phyloP scores from a whole-genome alignment of 2,113 vertebrate genomes.

The Tetrax tetrax region DNA sequence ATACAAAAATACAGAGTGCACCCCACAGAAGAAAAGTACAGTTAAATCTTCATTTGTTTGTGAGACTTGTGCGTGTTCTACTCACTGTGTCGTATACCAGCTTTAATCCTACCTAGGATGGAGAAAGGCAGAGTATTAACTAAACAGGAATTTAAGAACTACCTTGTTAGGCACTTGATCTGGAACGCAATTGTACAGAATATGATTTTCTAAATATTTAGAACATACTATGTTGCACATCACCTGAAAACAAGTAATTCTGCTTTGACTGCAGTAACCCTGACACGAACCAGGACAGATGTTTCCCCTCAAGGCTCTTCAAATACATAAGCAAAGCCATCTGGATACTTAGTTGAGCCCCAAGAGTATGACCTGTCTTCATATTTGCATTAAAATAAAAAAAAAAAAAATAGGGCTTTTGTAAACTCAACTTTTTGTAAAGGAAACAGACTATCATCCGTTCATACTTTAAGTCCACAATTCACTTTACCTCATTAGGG shows the following conservation, averaged over 20 bases:
- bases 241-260: conserved; percentile 26
- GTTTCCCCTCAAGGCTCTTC: conserved; percentile 40
- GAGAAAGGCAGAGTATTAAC: not conserved
- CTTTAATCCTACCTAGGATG: not conserved
- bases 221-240: not conserved
- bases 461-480: not conserved
- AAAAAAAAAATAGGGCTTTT: not conserved
- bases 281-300: conserved; percentile 45
- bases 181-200: not conserved
- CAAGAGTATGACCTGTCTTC: conserved; percentile 3
- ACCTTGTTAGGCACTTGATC: not conserved
- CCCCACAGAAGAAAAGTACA: not conserved
- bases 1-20: not conserved
- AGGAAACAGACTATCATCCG: not conserved
- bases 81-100: not conserved
- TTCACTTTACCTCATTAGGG: not conserved
- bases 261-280: conserved; percentile 11
- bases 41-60: not conserved
- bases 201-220: not conserved
- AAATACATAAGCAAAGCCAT: conserved; percentile 52
- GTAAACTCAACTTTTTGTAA: not conserved
- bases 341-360: conserved; percentile 39
- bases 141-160: not conserved
- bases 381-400: not conserved
- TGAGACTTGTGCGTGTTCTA: too few relatives aligned